phyloP scores from a whole-genome alignment of 2,888 invertebrate species.

The Ochropacha duplaris region DNA sequence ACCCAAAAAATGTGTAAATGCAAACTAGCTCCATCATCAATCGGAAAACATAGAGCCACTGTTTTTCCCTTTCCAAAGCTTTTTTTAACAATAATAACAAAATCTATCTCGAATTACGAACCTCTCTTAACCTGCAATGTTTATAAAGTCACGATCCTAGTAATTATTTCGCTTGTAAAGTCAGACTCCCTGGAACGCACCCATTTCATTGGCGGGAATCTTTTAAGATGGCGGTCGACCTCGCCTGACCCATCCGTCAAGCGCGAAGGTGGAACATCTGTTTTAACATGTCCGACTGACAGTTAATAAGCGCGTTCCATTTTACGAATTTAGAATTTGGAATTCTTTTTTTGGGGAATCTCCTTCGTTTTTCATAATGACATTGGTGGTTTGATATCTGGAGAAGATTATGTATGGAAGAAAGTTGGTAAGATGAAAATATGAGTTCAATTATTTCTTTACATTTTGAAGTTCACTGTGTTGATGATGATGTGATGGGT shows the following conservation, averaged over 20 bases:
- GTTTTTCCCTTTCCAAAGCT: slow-evolving; percentile 11
- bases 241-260: slow-evolving; percentile 78
- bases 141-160: slow-evolving; percentile 64
- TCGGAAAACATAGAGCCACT: slow-evolving; percentile 3
- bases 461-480: too few relatives aligned
- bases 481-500: too few relatives aligned
- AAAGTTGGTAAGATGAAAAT: neutral
- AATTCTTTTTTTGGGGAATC: neutral
- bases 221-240: slow-evolving; percentile 76
- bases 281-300: slow-evolving; percentile 73
- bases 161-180: slow-evolving; percentile 72
- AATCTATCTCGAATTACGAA: slow-evolving; percentile 59
- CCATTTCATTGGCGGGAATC: slow-evolving; percentile 63
- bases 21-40: neutral
- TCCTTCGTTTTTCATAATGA: neutral
- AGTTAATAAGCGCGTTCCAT: slow-evolving; percentile 67
- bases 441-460: too few relatives aligned
- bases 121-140: slow-evolving; percentile 53
- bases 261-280: slow-evolving; percentile 76
- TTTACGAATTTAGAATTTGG: slow-evolving; percentile 52
- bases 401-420: too few relatives aligned
- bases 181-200: slow-evolving; percentile 66
- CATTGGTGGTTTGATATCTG: neutral
- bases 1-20: neutral
- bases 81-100: slow-evolving; percentile 23